These are phyloP conservation scores for Eupithecia abbreviata DNA, from an alignment of 2,888 invertebrate species.

Conservation along the genomic window DNA sequence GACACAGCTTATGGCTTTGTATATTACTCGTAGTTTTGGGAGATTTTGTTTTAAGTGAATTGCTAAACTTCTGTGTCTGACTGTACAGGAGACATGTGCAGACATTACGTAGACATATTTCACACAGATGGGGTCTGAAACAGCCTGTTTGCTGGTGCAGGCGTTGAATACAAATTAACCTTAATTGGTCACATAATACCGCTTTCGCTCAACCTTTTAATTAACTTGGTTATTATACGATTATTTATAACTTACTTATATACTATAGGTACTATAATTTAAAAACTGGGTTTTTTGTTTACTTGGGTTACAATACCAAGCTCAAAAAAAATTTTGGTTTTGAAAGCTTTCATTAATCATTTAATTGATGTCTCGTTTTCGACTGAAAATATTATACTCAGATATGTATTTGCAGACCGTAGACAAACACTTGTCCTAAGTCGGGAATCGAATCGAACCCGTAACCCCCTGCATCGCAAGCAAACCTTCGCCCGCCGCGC, in stretches of 20 bases:
- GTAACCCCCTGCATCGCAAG: too few relatives aligned
- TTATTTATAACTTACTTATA: neutral
- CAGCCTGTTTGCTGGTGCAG: slow-evolving; percentile 41
- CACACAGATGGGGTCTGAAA: slow-evolving; percentile 49
- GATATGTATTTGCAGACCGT: too few relatives aligned
- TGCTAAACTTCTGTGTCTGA: neutral
- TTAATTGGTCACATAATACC: slow-evolving; percentile 37
- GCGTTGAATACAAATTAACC: slow-evolving; percentile 46
- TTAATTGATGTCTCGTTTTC: too few relatives aligned
- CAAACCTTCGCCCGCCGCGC: too few relatives aligned
- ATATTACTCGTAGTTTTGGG: neutral
- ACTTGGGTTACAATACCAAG: too few relatives aligned
- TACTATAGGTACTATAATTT: too few relatives aligned
- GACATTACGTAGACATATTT: slow-evolving; percentile 54
- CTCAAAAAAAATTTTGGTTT: too few relatives aligned
- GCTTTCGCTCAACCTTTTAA: slow-evolving; percentile 45
- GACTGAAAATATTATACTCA: too few relatives aligned
- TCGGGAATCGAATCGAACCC: too few relatives aligned
- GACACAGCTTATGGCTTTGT: neutral
- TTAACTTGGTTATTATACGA: slow-evolving; percentile 33
- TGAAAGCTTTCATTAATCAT: too few relatives aligned
- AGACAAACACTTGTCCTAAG: too few relatives aligned
- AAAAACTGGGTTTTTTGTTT: too few relatives aligned
- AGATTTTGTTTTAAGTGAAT: neutral
- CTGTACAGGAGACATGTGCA: slow-evolving; percentile 25